These are phyloP conservation scores for Drosophila longiperda DNA, from an alignment of 2,888 invertebrate genomes.

Conservation along the genomic window DNA sequence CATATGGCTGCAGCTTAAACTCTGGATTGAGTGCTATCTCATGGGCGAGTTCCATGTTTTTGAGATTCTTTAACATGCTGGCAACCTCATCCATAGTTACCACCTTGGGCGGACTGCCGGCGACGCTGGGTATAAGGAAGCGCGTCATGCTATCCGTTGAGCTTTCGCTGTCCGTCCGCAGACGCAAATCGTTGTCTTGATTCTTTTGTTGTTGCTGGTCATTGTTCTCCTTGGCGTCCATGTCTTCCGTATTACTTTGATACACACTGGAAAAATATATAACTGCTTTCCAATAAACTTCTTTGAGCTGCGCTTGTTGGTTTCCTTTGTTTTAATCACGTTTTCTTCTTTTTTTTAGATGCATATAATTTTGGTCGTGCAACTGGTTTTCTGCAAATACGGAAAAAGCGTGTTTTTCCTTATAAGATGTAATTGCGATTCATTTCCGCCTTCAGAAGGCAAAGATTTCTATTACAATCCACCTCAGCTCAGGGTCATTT, in stretches of 20 bases:
- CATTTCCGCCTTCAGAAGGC: conserved; percentile 36
- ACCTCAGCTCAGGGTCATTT: conserved; percentile 43
- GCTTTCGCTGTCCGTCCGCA: conserved; percentile 84
- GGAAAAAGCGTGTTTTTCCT: conserved; percentile 48
- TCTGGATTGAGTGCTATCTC: conserved; percentile 98
- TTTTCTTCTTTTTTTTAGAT: background rate
- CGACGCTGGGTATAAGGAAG: conserved; percentile 84
- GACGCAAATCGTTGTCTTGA: conserved; percentile 47
- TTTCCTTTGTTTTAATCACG: conserved; percentile 20
- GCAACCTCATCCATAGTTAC: conserved; percentile 84
- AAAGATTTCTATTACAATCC: conserved; percentile 13
- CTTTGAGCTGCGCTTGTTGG: background rate
- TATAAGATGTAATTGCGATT: conserved; percentile 51
- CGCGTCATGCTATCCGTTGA: conserved; percentile 82
- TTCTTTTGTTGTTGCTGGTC: conserved; percentile 16
- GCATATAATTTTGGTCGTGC: conserved; percentile 3
- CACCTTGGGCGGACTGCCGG: conserved; percentile 85
- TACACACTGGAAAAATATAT: conserved; percentile 4
- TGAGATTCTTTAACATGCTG: conserved; percentile 83
- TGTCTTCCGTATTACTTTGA: conserved; percentile 17
- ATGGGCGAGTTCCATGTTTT: conserved; percentile 98
- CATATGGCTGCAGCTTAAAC: conserved; percentile 93
- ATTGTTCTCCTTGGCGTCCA: conserved; percentile 56
- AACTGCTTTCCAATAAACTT: background rate
- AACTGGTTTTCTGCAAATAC: conserved; percentile 63